Base-by-base conservation (phyloP, 2,888 invertebrate species). In the Ecliptopera silaceata region DNA sequence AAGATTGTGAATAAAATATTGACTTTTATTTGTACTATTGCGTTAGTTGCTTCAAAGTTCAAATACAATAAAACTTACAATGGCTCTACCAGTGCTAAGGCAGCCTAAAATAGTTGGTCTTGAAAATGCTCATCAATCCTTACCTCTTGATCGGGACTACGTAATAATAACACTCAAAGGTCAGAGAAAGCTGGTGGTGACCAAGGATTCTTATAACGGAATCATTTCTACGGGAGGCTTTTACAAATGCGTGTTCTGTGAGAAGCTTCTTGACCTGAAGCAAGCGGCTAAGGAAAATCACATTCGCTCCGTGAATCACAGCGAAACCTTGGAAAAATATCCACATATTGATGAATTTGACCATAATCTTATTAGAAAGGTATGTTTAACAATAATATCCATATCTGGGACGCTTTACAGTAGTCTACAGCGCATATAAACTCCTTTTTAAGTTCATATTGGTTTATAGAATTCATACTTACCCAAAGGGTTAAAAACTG, bases 151-250 rank as follows among this genome's bases (percentile, higher is more conserved):
- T 1, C 52, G 52, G 0, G 66, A 74, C 26, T 77, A 79, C 44
- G 71, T 85, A 0, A 84, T 87, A 1, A 45, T 88, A 13, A 84
- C 82, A 38, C 57, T 86, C 29, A 82, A 77, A 57, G 72, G 70
- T 26, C 66, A 72, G 1, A 70, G 56, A 6, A 84, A 80, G 55
- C 68, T 88, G 0, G 86, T 87, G 0, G 70, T 88, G 0, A 59
- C 82, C 1, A 78, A 79, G 0, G 86, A 88, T 49, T 66, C 79
- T 0, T 86, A 84, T 56, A 75, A 87, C 50, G 82, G 86, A 0
- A 75, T 87, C 3, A 50, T 86, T n/a, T 75, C 67, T 1, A 64
- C 64, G 0, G 79, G 77, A 0, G 71, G 74, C 0, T 61, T 69
- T 34, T 80, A 71, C 42, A 77, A 75, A 68, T 86, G 86, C 50